A percentile compares a stretch with the other conserved stretches of the same genome.
These are phyloP conservation scores for Aporophyla nigra DNA, from an alignment of 2,888 invertebrate species.

Conservation along the genomic window DNA sequence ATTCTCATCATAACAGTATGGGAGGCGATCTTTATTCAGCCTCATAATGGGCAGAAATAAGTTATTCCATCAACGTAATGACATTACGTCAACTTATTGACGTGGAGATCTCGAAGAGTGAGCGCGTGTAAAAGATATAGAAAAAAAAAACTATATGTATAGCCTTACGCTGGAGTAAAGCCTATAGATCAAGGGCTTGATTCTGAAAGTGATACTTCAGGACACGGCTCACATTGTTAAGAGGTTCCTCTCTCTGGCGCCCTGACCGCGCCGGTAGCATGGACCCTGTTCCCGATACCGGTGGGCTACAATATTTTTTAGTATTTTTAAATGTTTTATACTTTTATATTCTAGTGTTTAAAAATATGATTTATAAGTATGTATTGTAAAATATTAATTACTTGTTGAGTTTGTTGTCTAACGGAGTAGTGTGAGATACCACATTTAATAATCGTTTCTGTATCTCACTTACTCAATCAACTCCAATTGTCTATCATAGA, in stretches of 20 bases:
- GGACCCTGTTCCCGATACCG: too few relatives aligned
- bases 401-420: background rate
- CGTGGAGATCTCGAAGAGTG: slow-evolving; percentile 30
- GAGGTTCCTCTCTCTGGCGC: too few relatives aligned
- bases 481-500: background rate
- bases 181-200: too few relatives aligned
- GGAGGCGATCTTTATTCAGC: slow-evolving; percentile 34
- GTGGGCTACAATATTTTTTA: too few relatives aligned
- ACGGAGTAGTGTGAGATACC: background rate
- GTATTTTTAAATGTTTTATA: too few relatives aligned
- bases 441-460: background rate
- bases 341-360: too few relatives aligned
- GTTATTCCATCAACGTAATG: slow-evolving; percentile 62
- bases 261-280: too few relatives aligned
- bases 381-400: too few relatives aligned
- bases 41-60: slow-evolving; percentile 55
- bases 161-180: background rate
- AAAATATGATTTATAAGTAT: too few relatives aligned
- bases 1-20: slow-evolving; percentile 25
- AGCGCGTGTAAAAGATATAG: slow-evolving; percentile 3
- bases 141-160: slow-evolving; percentile 4
- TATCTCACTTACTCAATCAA: background rate
- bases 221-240: too few relatives aligned
- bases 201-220: too few relatives aligned
- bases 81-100: slow-evolving; percentile 55